A percentile compares a stretch with the other conserved stretches of the same genome.
Evolutionary conservation across 2,113 vertebrate species (phyloP).

Genomic region (Plotosus lineatus): DNA sequence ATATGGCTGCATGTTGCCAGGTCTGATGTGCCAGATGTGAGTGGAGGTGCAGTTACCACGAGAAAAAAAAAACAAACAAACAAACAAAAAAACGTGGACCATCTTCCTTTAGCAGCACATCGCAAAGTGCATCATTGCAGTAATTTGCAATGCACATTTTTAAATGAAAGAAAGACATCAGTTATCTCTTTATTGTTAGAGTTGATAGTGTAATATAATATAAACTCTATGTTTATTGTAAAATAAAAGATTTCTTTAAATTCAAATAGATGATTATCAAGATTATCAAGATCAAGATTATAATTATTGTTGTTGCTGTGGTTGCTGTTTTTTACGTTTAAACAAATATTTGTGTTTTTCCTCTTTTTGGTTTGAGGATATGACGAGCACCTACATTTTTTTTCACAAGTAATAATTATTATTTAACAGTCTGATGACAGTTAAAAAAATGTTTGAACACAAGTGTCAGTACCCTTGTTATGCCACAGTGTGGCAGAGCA

Average conservation of each 20-base stretch:
- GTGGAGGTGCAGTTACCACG: background rate
- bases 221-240: background rate
- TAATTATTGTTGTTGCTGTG: no score
- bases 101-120: background rate
- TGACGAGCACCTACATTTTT: background rate
- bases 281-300: no score
- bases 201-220: background rate
- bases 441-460: background rate
- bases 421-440: background rate
- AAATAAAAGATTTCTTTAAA: no score
- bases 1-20: no score
- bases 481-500: conserved; percentile 69
- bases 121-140: background rate
- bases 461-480: conserved; percentile 52
- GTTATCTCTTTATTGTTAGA: background rate
- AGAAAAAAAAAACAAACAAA: no score
- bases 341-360: background rate
- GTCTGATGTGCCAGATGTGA: background rate
- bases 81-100: no score
- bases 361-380: background rate
- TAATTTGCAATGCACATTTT: background rate
- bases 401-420: background rate
- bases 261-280: no score
- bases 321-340: background rate
- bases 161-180: background rate